These are phyloP conservation scores for Apodemus speciosus DNA, from an alignment of 2,113 vertebrate species.

Conservation along the genomic window DNA sequence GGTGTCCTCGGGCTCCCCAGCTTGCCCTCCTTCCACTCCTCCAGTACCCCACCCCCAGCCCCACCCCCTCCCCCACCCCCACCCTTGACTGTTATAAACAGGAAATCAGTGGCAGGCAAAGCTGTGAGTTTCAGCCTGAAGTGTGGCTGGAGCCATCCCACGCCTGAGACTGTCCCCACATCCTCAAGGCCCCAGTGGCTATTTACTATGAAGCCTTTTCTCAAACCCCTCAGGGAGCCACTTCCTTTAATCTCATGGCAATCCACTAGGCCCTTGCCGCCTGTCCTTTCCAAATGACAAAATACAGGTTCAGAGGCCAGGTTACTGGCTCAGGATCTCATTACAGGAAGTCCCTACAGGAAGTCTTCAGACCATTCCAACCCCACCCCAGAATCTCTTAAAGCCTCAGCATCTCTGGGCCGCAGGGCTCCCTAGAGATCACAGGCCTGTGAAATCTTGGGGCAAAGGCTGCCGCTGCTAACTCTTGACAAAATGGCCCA, in stretches of 20 bases:
- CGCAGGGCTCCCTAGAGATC: neutral
- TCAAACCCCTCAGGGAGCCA: neutral
- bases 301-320: neutral
- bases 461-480: neutral
- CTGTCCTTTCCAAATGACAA: conserved; percentile 2
- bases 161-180: neutral
- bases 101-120: conserved; percentile 33
- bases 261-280: neutral
- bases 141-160: neutral
- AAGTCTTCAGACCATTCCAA: neutral
- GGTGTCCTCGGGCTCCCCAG: neutral
- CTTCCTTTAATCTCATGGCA: neutral
- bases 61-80: neutral
- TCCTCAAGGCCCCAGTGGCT: neutral
- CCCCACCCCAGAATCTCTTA: neutral
- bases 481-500: neutral
- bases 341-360: neutral
- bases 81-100: conserved; percentile 49
- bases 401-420: neutral
- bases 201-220: neutral
- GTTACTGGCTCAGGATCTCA: neutral
- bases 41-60: neutral
- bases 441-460: neutral
- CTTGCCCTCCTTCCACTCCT: neutral
- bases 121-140: neutral